Evolutionary conservation across 2,113 vertebrate species (phyloP), one percentile per base, ranked within the genome.

Genomic region (Orthonyx spaldingii): DNA sequence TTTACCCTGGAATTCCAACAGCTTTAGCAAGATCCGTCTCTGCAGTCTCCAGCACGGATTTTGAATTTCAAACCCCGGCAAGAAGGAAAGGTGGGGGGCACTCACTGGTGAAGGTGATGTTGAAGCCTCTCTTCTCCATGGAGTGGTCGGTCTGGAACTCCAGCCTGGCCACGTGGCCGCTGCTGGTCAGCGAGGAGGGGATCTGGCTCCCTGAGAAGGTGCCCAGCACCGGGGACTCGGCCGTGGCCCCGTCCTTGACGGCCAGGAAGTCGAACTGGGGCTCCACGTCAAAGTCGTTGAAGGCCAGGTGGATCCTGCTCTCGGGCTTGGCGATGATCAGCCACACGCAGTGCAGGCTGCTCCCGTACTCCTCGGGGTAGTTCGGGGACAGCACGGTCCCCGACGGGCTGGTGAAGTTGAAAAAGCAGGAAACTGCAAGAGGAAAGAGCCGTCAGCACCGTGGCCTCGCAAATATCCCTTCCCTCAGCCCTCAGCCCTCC

Each of bases 121-220:
- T 99, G 97, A 99, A 99, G 56, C 99, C 99, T 61, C 99, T 97
- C 94, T 99, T 99, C 68, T 99, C 99, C 12, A 99, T 99, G n/a
- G 99, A 99, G 96, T 99, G 99, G 95, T 99, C 99, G 0, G 99
- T 99, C 97, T 99, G 98, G 98, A 99, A 99, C 98, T 99, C 99
- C 37, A 99, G 98, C 27, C 99, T 98, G 44, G 99, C 98, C 59
- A 99, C 98, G 1, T 99, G 99, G 13, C 98, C 99, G 1, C 99
- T 99, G 88, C 99, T 99, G 88, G 99, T 99, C 93, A 99, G 98
- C n/a, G 99, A 98, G 20, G 99, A 98, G 35, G 99, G 99, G 39
- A 99, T 97, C 78, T 98, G 98, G 68, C 98, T 99, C 15, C 99
- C 99, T 0, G 99, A 99, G 97, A 99, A 99, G 71, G 99, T 99